Conservation (phyloP, 2,113 vertebrate species). For the Myxocyprinus asiaticus region DNA sequence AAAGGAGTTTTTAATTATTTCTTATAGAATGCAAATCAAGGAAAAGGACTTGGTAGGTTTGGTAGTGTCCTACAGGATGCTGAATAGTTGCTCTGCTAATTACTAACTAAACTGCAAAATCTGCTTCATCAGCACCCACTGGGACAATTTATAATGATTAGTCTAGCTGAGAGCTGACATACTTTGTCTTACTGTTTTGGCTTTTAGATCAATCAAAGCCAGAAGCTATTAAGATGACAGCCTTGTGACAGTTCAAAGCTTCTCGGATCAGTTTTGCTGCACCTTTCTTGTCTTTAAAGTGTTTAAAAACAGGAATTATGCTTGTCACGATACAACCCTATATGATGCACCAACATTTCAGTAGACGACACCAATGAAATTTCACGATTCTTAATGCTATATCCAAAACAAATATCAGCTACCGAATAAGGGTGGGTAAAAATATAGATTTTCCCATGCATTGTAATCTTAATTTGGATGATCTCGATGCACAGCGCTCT, state of each 20-base stretch:
- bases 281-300: not conserved
- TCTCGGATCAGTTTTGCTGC: not conserved
- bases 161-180: not conserved
- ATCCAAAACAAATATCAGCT: too few species aligned
- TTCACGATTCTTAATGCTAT: too few species aligned
- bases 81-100: conserved; percentile 13
- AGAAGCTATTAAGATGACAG: not conserved
- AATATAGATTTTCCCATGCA: too few species aligned
- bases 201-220: conserved; percentile 21
- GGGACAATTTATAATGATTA: conserved; percentile 40
- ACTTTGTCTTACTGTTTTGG: not conserved
- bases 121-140: not conserved
- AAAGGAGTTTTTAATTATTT: conserved; percentile 21
- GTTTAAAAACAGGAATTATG: too few species aligned
- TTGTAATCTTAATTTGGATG: too few species aligned
- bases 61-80: not conserved
- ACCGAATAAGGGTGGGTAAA: too few species aligned
- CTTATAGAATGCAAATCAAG: conserved; percentile 11
- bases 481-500: too few species aligned
- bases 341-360: too few species aligned
- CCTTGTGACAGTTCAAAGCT: not conserved
- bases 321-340: too few species aligned
- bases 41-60: not conserved
- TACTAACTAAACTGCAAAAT: conserved; percentile 26
- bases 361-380: too few species aligned